Percentiles rank a stretch among this genome's conserved stretches.
Conservation (phyloP, 1,140 invertebrate genomes). For the Drosophila setifemur region DNA sequence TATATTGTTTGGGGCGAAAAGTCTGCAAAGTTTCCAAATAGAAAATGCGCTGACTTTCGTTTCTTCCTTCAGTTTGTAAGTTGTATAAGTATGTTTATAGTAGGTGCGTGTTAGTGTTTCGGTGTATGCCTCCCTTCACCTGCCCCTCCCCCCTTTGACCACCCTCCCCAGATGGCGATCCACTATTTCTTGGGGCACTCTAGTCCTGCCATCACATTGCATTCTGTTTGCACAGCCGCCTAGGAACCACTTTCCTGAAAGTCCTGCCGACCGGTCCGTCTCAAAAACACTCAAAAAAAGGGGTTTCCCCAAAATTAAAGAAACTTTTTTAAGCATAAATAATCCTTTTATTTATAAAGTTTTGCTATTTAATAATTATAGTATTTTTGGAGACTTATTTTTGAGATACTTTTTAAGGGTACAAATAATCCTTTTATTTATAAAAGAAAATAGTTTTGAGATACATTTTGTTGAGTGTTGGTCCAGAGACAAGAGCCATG, state of each 20-base stretch:
- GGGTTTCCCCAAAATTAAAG: no score
- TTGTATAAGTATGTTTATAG: constrained; percentile 33
- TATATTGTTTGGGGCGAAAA: constrained; percentile 20
- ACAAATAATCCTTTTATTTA: no score
- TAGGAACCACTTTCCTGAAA: constrained; percentile 32
- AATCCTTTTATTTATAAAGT: no score
- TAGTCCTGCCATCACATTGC: constrained; percentile 27
- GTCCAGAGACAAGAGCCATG: constrained; percentile 31
- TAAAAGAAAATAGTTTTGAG: no score
- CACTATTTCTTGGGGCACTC: constrained; percentile 3
- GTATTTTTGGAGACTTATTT: no score
- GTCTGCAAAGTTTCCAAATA: constrained; percentile 55
- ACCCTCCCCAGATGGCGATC: constrained; percentile 3
- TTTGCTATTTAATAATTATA: no score
- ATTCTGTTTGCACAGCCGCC: constrained; percentile 53
- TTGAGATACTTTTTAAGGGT: no score
- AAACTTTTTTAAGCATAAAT: no score
- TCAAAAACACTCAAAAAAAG: no score
- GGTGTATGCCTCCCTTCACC: neutral
- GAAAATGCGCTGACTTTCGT: constrained; percentile 52
- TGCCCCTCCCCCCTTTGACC: neutral
- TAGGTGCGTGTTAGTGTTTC: constrained; percentile 8
- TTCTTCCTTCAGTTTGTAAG: constrained; percentile 29
- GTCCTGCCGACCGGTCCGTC: neutral
- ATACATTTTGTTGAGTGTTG: neutral